phyloP scores from a whole-genome alignment of 1,140 invertebrate species.

The Dendroctonus ponderosae region DNA sequence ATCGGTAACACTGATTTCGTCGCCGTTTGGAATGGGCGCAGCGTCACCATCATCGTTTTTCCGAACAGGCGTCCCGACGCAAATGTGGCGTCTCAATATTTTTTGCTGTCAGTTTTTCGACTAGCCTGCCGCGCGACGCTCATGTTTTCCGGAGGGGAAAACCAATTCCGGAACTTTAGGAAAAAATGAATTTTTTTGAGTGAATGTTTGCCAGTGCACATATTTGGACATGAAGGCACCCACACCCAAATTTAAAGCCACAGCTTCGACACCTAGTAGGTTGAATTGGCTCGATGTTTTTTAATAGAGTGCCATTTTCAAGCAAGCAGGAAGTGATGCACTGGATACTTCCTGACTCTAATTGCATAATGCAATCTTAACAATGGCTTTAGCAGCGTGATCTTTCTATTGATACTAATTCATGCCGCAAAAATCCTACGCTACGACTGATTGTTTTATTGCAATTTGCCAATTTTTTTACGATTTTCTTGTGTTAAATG shows the following conservation, averaged over 20 bases:
- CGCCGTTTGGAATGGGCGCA: conserved; percentile 42
- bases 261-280: conserved; percentile 31
- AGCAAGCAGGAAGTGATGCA: not conserved
- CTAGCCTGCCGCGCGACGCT: not conserved
- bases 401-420: no score
- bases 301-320: not conserved
- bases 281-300: not conserved
- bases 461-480: no score
- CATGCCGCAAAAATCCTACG: no score
- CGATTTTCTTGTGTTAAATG: no score
- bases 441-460: no score
- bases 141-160: not conserved
- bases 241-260: conserved; percentile 33
- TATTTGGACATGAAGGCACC: conserved; percentile 30
- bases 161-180: no score
- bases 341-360: no score
- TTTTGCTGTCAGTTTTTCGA: conserved; percentile 28
- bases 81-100: conserved; percentile 25
- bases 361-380: no score
- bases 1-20: conserved; percentile 22
- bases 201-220: not conserved
- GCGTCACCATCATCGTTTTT: conserved; percentile 39
- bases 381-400: no score
- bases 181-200: no score
- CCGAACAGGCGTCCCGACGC: conserved; percentile 32